Evolutionary conservation across 1,140 invertebrate genomes (phyloP).

Genomic region (Oreohelix idahoensis): DNA sequence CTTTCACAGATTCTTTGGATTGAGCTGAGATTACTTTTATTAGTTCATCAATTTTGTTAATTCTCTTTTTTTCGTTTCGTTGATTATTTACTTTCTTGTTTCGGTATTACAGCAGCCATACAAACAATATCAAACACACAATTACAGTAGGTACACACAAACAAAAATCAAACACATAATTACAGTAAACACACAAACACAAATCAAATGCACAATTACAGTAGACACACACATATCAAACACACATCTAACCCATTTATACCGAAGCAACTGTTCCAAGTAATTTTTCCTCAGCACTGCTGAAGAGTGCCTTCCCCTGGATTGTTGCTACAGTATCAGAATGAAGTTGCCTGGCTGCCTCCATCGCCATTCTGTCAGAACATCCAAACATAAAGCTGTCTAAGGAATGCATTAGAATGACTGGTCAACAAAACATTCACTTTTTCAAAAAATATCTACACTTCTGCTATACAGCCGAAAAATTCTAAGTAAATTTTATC

Average conservation of each 20-base stretch:
- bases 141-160: background rate
- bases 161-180: background rate
- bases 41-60: too few relatives aligned
- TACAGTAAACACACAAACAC: background rate
- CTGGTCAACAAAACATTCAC: too few relatives aligned
- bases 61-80: too few relatives aligned
- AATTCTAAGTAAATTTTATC: too few relatives aligned
- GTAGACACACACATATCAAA: background rate
- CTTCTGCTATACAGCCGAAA: background rate
- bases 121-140: background rate
- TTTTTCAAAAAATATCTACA: too few relatives aligned
- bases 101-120: too few relatives aligned
- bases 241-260: constrained; percentile 54
- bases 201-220: background rate
- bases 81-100: too few relatives aligned
- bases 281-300: constrained; percentile 89
- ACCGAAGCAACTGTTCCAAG: constrained; percentile 88
- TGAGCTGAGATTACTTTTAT: too few relatives aligned
- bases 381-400: background rate
- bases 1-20: too few relatives aligned
- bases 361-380: constrained; percentile 84
- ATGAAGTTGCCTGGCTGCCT: constrained; percentile 93
- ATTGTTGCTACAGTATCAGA: constrained; percentile 89
- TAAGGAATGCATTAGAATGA: too few relatives aligned
- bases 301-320: constrained; percentile 91